Evolutionary conservation across 1,140 invertebrate species (phyloP).

Genomic region (Dolichoris vasculosae): DNA sequence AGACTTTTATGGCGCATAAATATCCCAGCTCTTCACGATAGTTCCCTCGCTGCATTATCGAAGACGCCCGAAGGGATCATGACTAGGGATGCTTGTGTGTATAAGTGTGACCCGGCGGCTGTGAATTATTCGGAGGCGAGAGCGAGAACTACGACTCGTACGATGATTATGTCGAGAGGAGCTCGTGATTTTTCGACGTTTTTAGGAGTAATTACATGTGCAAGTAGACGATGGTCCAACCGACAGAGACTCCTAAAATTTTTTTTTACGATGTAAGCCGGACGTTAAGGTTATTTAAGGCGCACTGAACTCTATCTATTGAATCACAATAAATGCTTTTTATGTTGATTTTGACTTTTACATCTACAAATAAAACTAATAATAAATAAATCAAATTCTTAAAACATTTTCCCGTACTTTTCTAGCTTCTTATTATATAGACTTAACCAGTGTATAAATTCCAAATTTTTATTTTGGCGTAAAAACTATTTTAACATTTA

Average conservation of each 20-base stretch:
- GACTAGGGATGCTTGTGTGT: background rate
- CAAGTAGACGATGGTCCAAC: background rate
- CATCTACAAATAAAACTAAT: conserved; percentile 20
- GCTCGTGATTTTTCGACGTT: conserved; percentile 44
- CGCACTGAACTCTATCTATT: background rate
- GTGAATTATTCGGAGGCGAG: conserved; percentile 32
- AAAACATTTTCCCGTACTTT: background rate
- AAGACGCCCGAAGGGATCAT: conserved; percentile 62
- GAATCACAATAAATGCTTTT: conserved; percentile 45
- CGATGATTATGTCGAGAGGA: conserved; percentile 16
- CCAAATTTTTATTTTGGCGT: background rate
- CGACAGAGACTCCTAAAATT: background rate
- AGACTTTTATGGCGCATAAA: conserved; percentile 74
- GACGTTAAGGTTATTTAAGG: conserved; percentile 31
- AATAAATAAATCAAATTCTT: conserved; percentile 32
- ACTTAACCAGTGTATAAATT: background rate
- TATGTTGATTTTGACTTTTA: conserved; percentile 33
- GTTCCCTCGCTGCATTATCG: conserved; percentile 70
- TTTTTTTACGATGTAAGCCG: conserved; percentile 33
- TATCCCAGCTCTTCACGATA: conserved; percentile 72
- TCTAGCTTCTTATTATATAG: background rate
- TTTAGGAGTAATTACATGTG: conserved; percentile 48
- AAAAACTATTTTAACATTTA: too few species aligned
- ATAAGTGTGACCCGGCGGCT: background rate
- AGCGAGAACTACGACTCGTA: background rate